Base-by-base conservation (phyloP, 2,888 invertebrate genomes). In the Melanophora roralis region DNA sequence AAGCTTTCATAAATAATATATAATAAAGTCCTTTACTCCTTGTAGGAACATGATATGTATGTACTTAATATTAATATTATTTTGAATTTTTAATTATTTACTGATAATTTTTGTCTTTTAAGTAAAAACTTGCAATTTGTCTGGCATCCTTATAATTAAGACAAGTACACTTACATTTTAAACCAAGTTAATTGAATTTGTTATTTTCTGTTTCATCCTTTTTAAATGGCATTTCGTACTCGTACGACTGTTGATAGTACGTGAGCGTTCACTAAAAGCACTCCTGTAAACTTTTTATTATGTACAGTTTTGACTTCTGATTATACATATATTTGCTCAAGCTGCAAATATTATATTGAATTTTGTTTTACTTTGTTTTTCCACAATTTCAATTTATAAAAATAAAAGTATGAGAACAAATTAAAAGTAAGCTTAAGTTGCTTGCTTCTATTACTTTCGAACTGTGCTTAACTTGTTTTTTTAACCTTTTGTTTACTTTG, bases 371-470 rank as follows among this genome's bases (percentile, higher is more conserved):
- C 21, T 82, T 78, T 55, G n/a, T 21, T 43, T 47, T 83, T 83
- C 81, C 81, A 78, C 81, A 82, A 82, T 80, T 84, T n/a, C n/a
- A 82, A 83, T 83, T 81, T n/a, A 72, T 47, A 65, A 47, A 4
- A 34, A 16, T 34, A 43, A 40, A 59, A 51, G 32, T 45, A 65
- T 73, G 68, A 47, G 43, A 72, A 78, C 71, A 83, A 82, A 83
- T 83, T 84, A 82, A 76, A 84, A 83, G 82, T 77, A 78, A 82
- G 72, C 81, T 82, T 60, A 78, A 78, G 82, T 78, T 76, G 74
- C 73, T 76, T 82, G 83, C 83, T 82, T 82, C 53, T 78, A 81
- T 81, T 78, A 76, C 71, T 65, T 59, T 32, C 11, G 14, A 51
- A 49, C 6, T 40, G 38, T 59, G 27, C 19, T 3, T 49, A 27